A percentile compares a stretch with the other conserved stretches of the same genome.
These are phyloP conservation scores for Ctenoplectra terminalis DNA, from an alignment of 1,140 invertebrate species.

Conservation along the genomic window DNA sequence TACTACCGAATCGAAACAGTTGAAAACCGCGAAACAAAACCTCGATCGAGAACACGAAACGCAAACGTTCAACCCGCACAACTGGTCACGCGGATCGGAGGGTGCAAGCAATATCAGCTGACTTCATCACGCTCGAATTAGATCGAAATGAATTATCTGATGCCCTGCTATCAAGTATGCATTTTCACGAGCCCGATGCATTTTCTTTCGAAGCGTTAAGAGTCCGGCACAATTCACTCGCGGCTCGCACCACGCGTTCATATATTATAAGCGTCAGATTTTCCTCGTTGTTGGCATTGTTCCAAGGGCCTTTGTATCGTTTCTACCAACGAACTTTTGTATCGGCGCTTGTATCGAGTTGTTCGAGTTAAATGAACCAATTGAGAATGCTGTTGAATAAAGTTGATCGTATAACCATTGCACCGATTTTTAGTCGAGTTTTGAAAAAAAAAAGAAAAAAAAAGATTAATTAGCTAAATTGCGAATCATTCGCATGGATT, in stretches of 20 bases:
- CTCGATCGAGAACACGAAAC: neutral
- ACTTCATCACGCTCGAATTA: constrained; percentile 37
- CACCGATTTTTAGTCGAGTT: too few relatives aligned
- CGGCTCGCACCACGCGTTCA: neutral
- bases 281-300: constrained; percentile 52
- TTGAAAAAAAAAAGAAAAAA: too few relatives aligned
- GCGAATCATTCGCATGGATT: too few relatives aligned
- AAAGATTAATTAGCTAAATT: too few relatives aligned
- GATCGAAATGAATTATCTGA: constrained; percentile 42
- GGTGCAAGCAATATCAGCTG: constrained; percentile 14
- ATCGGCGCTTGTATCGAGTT: constrained; percentile 12
- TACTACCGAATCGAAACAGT: too few relatives aligned
- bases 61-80: neutral
- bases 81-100: neutral
- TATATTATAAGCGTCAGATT: constrained; percentile 58
- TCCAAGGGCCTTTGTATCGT: constrained; percentile 51
- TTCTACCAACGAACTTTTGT: constrained; percentile 55
- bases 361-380: neutral
- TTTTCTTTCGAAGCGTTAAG: constrained; percentile 34
- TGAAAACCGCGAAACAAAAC: neutral
- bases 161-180: constrained; percentile 32
- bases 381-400: neutral
- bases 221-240: constrained; percentile 35
- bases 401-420: neutral
- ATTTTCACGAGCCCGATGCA: constrained; percentile 40